Evolutionary conservation across 2,113 vertebrate species (phyloP), one percentile per base, ranked within the genome.

Genomic region (Tauraco erythrolophus): DNA sequence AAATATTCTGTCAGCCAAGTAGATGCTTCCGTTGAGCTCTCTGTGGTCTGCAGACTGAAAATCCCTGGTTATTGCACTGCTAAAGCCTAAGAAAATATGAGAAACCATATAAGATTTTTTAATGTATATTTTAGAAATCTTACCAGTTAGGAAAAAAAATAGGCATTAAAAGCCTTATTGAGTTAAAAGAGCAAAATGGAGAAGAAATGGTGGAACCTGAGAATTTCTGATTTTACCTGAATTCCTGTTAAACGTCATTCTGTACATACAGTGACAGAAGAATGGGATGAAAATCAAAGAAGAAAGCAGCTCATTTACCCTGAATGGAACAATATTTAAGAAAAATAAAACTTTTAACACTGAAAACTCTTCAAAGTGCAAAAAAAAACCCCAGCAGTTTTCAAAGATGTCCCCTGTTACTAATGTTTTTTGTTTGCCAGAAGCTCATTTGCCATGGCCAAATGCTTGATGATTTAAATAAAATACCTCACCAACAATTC

Each of bases 381-480:
- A 61, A 95, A 89, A 97, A 77, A 16, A n/a, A 91, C 92, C 92
- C 71, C 81, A 53, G 28, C 64, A 96, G 92, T 87, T 56, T 82
- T 93, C 88, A 71, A 96, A 97, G 64, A 39, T 92, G 58, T 89
- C 84, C 76, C 88, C 57, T 51, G 77, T n/a, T 69, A 94, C 64
- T 80, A 94, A 84, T 78, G 75, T 89, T 92, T 37, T 37, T 57
- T 65, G 11, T 88, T 93, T 97, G 78, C 60, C 88, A 97, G 86
- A 96, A 94, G 70, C 77, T 86, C 91, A 60, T 88, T 95, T 41
- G 24, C 74, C 16, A 48, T 93, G 87, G 76, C 74, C 91, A 97
- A 98, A 92, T 69, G 89, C 69, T 95, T 94, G 82, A 88, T 97
- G 92, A 96, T 96, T 97, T 95, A 94, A 96, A 92, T 93, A 95